Evolutionary conservation across 2,797 vertebrate genomes (phyloP), one percentile per base, ranked within the genome.

Genomic region (Liparis tanakae): DNA sequence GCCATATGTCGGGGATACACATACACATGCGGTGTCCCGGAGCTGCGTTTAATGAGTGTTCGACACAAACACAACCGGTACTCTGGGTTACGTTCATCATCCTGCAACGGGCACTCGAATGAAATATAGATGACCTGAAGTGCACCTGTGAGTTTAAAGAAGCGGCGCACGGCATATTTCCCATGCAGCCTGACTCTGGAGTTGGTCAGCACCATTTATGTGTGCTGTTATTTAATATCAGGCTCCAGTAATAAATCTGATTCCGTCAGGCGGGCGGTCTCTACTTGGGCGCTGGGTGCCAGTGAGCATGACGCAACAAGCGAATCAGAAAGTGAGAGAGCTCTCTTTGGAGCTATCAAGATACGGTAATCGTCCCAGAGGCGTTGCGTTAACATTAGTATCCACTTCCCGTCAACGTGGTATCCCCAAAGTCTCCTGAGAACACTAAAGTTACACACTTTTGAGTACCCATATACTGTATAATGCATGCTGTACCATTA

Each of bases 111-210:
- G 56, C 74, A 59, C 81, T 80, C 59, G 58, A 39, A 89, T 88
- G 62, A 90, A 90, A 89, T 88, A 88, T 85, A 83, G 66, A 88
- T 87, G 85, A 83, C 82, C 81, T 70, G 70, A 80, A 89, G 77
- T 90, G 77, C 78, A 85, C 84, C 76, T 74, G 76, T 76, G 79
- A 69, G 67, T 36, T 60, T 57, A 78, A 80, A 81, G 55, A 54
- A 75, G 57, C 50, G 17, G 20, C 5, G 43, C 30, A 3, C 48
- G 34, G 34, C 56, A 54, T 72, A 81, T 81, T 86, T 73, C 81
- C 74, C 17, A 22, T 15, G 53, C 72, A 68, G 67, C 48, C 67
- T 76, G 56, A 61, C 76, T 83, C 85, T 74, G 74, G 67, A 17
- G 0, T 70, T 67, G 78, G 78, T 89, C 87, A 87, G 85, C 86